Evolutionary conservation across 2,113 vertebrate species (phyloP), one percentile per base, ranked within the genome.

Genomic region (Machaerirhynchus nigripectus): DNA sequence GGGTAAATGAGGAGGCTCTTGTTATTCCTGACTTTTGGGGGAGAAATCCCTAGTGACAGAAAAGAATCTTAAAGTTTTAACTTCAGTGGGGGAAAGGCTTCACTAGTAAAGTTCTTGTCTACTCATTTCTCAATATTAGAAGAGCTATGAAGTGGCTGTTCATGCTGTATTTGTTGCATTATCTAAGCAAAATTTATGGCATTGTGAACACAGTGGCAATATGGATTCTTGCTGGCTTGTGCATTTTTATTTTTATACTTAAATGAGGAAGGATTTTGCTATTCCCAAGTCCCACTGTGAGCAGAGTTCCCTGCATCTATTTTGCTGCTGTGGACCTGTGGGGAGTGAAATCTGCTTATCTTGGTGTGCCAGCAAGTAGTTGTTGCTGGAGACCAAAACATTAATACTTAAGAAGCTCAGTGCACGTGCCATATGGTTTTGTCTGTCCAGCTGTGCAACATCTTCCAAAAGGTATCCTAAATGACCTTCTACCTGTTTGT

Each of bases 331-430:
- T 81, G 60, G 80, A 80, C 56, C 91, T 86, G 30, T 49, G 57
- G 93, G 89, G 65, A 95, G 33, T 68, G 53, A 94, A 96, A 93
- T 95, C 84, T 95, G 80, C 90, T 96, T 92, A 93, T 95, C 93
- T 61, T 88, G 4, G 44, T 78, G 28, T 81, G 80, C 80, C 76
- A 95, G 88, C 52, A 75, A 77, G 56, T 60, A 87, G 37, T 67
- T 84, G 11, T 75, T 77, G 33, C 39, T 84, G 20, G 49, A 60
- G 23, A 37, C 60, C 40, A 64, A 56, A 88, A 85, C 39, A 40
- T 63, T 65, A 93, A 73, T 87, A 35, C 47, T 91, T 65, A 33
- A 86, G 73, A 74, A 81, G n/a, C 88, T 84, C 67, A 40, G 42
- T 67, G 50, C 71, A 74, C 0, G 1, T 88, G 50, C 79, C 31